Evolutionary conservation across 1,140 invertebrate species (phyloP).

Genomic region (Macrobrachium nipponense): DNA sequence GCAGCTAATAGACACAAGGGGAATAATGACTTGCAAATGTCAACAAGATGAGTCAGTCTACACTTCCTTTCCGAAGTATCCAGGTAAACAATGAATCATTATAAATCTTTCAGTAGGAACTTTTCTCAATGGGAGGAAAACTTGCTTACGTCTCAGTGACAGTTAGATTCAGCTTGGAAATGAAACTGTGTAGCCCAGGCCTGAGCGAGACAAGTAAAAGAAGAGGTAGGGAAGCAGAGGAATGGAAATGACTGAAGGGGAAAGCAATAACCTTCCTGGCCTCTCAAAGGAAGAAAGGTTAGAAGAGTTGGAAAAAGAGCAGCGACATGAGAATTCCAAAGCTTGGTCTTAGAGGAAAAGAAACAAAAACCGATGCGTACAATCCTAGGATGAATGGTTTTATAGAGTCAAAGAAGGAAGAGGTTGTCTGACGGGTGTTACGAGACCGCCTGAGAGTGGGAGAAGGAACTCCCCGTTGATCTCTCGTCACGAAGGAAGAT

Average conservation of each 20-base stretch:
- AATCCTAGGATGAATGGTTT: neutral
- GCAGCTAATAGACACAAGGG: too few species aligned
- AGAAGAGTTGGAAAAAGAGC: neutral
- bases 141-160: too few species aligned
- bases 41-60: too few species aligned
- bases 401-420: neutral
- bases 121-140: too few species aligned
- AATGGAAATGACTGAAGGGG: neutral
- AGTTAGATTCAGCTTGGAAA: too few species aligned
- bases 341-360: neutral
- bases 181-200: neutral
- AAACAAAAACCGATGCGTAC: neutral
- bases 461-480: too few species aligned
- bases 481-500: too few species aligned
- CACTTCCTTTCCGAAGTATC: too few species aligned
- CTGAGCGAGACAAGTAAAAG: neutral
- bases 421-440: neutral
- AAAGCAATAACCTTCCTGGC: neutral
- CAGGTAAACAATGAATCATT: too few species aligned
- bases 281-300: neutral
- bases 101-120: too few species aligned
- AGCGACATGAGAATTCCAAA: neutral
- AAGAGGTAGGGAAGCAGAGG: neutral
- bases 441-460: too few species aligned
- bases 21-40: too few species aligned